A percentile compares a stretch with the other conserved stretches of the same genome.
Conservation (phyloP, 2,797 vertebrate species). For the Parotocinclus haroldoi region DNA sequence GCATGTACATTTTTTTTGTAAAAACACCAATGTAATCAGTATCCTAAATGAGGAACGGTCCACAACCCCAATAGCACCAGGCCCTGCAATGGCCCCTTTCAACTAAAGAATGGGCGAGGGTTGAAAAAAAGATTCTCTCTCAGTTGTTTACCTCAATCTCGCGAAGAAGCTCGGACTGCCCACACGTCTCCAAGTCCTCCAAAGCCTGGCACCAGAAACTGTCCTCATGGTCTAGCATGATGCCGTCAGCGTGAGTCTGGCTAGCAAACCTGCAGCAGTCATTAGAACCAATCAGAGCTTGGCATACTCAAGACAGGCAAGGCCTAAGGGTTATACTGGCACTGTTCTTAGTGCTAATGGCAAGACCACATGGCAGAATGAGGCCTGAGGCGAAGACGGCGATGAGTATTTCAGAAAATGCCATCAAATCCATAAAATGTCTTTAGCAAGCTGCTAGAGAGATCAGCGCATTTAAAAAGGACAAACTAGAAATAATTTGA, state of each 20-base stretch:
- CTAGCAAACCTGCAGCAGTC: conserved; percentile 58
- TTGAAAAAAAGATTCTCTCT: not conserved
- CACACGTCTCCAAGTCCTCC: conserved; percentile 96
- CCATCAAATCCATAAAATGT: too few relatives aligned
- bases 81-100: too few relatives aligned
- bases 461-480: too few relatives aligned
- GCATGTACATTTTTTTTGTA: too few relatives aligned
- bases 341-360: conserved; percentile 20
- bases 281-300: conserved; percentile 53
- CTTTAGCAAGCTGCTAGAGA: too few relatives aligned
- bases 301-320: conserved; percentile 11
- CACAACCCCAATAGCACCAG: too few relatives aligned
- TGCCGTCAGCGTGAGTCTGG: conserved; percentile 80
- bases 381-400: not conserved
- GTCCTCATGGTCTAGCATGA: conserved; percentile 85
- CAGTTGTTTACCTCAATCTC: conserved; percentile 86
- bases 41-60: too few relatives aligned
- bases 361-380: not conserved
- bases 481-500: too few relatives aligned
- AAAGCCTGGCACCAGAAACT: conserved; percentile 96
- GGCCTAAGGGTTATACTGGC: not conserved
- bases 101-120: too few relatives aligned
- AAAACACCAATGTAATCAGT: too few relatives aligned
- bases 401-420: too few relatives aligned
- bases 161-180: conserved; percentile 93